Conservation (phyloP, 2,113 vertebrate genomes). For the Tamias sibiricus region DNA sequence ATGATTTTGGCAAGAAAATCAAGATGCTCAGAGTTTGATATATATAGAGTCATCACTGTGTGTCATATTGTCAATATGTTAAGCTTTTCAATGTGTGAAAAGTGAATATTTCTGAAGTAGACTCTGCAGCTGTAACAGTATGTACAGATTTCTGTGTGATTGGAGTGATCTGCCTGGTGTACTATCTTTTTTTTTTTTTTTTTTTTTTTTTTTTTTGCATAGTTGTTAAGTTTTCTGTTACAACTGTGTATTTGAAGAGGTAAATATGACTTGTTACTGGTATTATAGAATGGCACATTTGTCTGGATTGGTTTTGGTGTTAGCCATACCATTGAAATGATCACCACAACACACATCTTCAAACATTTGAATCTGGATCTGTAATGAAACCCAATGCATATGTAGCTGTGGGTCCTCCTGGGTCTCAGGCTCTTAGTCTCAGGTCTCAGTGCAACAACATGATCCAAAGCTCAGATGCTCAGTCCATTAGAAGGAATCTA, state of each 20-base stretch:
- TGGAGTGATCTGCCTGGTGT: background rate
- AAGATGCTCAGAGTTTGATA: background rate
- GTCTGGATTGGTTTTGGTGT: background rate
- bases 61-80: background rate
- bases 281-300: background rate
- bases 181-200: background rate
- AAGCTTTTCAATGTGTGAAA: background rate
- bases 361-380: background rate
- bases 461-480: background rate
- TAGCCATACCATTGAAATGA: background rate
- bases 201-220: background rate
- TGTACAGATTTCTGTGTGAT: background rate
- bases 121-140: background rate
- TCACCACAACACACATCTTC: background rate
- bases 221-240: background rate
- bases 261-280: background rate
- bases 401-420: background rate
- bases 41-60: background rate
- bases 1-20: conserved; percentile 5
- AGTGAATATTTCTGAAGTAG: background rate
- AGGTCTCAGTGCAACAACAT: background rate
- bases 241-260: background rate
- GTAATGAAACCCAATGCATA: background rate
- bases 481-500: background rate
- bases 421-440: background rate